phyloP scores from a whole-genome alignment of 2,113 vertebrate genomes.

The Campylomormyrus tamandua region DNA sequence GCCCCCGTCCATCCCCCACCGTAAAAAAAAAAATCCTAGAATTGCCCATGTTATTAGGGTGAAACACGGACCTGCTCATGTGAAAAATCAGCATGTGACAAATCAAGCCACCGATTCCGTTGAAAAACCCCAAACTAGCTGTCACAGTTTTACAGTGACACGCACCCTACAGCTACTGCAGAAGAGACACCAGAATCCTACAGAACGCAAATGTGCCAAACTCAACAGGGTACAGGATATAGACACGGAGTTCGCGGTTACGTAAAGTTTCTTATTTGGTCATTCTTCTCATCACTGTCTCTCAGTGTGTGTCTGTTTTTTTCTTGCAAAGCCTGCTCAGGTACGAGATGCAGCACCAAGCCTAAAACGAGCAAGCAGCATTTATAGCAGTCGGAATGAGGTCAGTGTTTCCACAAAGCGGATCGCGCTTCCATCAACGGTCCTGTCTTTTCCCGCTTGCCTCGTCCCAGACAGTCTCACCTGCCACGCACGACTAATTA shows the following conservation, averaged over 20 bases:
- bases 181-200: background rate
- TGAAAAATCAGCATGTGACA: background rate
- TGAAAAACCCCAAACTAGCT: background rate
- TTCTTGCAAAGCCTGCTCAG: background rate
- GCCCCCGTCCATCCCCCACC: background rate
- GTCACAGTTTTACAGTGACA: background rate
- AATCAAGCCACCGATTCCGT: background rate
- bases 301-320: background rate
- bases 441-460: background rate
- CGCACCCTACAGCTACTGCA: background rate
- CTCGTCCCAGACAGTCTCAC: background rate
- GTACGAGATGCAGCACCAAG: background rate
- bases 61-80: background rate
- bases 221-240: background rate
- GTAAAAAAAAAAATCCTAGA: background rate
- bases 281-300: background rate
- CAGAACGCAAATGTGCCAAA: background rate
- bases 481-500: background rate
- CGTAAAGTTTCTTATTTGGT: background rate
- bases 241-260: background rate
- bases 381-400: conserved; percentile 1
- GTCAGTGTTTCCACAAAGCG: background rate
- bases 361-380: background rate
- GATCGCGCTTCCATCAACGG: background rate
- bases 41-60: background rate